Conservation (phyloP, 2,113 vertebrate species). For the Burhinus bistriatus region DNA sequence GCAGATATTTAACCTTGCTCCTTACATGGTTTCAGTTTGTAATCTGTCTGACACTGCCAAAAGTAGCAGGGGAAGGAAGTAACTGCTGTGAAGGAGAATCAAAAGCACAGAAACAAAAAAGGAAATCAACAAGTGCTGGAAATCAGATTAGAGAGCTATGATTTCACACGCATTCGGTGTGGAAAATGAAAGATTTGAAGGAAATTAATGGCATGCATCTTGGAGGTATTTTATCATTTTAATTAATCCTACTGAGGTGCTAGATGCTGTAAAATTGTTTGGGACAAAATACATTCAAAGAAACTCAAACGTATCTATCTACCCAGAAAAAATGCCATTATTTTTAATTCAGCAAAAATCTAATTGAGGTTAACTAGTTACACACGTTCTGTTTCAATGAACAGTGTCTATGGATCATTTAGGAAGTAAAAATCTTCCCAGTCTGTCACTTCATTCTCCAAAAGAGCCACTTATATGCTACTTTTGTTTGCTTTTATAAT, state of each 20-base stretch:
- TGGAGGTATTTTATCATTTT: neutral
- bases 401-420: neutral
- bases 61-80: neutral
- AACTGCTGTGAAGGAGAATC: neutral
- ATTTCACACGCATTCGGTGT: constrained; percentile 3
- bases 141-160: neutral
- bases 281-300: neutral
- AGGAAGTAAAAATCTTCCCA: neutral
- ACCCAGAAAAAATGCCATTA: neutral
- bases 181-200: neutral
- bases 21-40: neutral
- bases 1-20: neutral
- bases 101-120: neutral
- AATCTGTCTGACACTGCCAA: neutral
- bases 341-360: neutral
- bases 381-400: neutral
- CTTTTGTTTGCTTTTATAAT: neutral
- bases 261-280: neutral
- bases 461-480: neutral
- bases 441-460: neutral
- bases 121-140: neutral
- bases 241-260: neutral
- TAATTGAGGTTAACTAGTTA: neutral
- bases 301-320: neutral
- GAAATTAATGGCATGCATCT: neutral